Evolutionary conservation across 53 echinoderm and acorn worm species (phyloP).

Genomic region (Hippasteria phrygiana): DNA sequence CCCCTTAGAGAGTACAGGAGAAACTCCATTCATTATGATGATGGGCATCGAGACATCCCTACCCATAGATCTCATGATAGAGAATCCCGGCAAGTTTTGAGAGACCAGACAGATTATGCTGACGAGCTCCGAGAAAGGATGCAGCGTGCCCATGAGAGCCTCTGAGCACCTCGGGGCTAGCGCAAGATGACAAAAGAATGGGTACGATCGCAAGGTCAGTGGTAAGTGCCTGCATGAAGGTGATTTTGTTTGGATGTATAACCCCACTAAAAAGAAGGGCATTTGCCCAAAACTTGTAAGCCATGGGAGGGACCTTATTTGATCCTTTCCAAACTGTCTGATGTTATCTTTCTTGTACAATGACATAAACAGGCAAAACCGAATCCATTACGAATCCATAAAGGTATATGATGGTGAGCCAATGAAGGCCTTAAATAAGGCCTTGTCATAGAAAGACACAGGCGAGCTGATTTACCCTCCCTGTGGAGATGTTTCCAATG

Average conservation of each 20-base stretch:
- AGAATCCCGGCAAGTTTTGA: too few species aligned
- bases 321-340: constrained; percentile 3
- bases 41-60: constrained; percentile 18
- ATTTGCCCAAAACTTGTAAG: constrained; percentile 41
- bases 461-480: neutral
- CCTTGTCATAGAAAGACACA: neutral
- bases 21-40: constrained; percentile 39
- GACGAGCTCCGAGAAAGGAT: neutral
- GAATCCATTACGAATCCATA: neutral
- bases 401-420: constrained; percentile 3
- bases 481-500: neutral
- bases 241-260: constrained; percentile 33
- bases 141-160: constrained; percentile 12
- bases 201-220: constrained; percentile 20
- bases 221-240: constrained; percentile 24
- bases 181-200: constrained; percentile 45
- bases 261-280: constrained; percentile 40
- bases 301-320: constrained; percentile 27
- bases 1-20: constrained; percentile 25
- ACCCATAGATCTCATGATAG: neutral
- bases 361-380: neutral
- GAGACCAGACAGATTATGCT: constrained; percentile 8
- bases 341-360: constrained; percentile 5
- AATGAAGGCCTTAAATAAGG: neutral
- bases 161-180: neutral